Evolutionary conservation across 2,113 vertebrate species (phyloP).

Genomic region (Cichladusa arquata): DNA sequence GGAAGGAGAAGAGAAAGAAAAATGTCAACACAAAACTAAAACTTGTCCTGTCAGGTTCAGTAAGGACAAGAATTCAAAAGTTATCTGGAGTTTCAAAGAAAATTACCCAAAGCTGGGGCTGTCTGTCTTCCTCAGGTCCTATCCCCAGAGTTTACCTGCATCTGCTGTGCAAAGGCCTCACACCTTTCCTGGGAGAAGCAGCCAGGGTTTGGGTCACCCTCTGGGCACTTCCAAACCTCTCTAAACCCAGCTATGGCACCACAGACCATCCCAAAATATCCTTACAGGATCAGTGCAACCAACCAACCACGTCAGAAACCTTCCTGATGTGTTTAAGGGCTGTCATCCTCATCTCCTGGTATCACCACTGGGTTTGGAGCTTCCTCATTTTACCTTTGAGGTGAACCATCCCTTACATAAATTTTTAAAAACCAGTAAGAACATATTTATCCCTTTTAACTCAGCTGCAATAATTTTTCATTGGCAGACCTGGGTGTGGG

Average conservation of each 20-base stretch:
- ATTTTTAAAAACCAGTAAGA: neutral
- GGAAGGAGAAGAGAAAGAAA: neutral
- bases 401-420: neutral
- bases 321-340: neutral
- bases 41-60: neutral
- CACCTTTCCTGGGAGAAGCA: neutral
- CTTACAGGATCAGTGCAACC: neutral
- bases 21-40: neutral
- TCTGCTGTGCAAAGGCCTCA: neutral
- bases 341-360: neutral
- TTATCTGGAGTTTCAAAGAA: neutral
- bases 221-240: neutral
- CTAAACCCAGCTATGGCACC: neutral
- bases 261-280: neutral
- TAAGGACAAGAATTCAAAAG: neutral
- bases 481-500: neutral
- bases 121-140: neutral
- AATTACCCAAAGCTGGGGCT: neutral
- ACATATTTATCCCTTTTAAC: neutral
- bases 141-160: neutral
- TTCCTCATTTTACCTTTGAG: neutral
- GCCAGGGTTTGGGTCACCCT: neutral
- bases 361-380: neutral
- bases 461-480: neutral
- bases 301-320: rapidly evolving